Evolutionary conservation across 2,888 invertebrate genomes (phyloP), one percentile per base, ranked within the genome.

Genomic region (Eueremaeus valkanovi): DNA sequence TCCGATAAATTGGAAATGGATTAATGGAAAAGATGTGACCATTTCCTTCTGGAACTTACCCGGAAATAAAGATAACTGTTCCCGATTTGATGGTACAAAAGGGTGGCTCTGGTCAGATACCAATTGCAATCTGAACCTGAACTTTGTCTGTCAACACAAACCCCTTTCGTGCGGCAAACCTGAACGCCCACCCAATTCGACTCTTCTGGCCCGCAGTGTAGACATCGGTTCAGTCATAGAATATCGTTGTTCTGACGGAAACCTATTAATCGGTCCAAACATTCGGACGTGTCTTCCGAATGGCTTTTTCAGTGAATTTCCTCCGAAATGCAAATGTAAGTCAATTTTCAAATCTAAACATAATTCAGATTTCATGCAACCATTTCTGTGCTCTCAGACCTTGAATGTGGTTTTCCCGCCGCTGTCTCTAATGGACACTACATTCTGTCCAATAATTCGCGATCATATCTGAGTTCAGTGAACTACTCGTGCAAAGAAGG

Each of bases 101-200:
- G 94, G 94, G 33, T 95, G 95, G 94, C 87, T 95, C 0, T 95
- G 95, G 95, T 92, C 92, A 0, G 93, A 93, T 82, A 93, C 93
- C 29, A 91, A 93, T 82, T 95, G 95, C 84, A 88, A 89, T 77
- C 88, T 90, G 73, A 88, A 89, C 80, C 86, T 93, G 79, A 93
- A 94, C 85, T 95, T 90, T 85, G 94, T 95, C 79, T 95, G 95
- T 83, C 95, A 95, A 84, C 93, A 95, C 85, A 92, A 93, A 82
- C 94, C 95, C 0, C 91, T 91, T 82, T 90, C 93, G 0, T 95
- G 95, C 82, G 95, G 95, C 13, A 87, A 92, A 55, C 95, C 95
- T 0, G 94, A 95, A 83, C 93, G 94, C 83, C 94, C 94, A 0
- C 93, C 94, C 11, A 94, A 95, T 83, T 94, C 94, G 0, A 93